phyloP scores from a whole-genome alignment of 2,797 vertebrate species.

The Oreochromis grahami region DNA sequence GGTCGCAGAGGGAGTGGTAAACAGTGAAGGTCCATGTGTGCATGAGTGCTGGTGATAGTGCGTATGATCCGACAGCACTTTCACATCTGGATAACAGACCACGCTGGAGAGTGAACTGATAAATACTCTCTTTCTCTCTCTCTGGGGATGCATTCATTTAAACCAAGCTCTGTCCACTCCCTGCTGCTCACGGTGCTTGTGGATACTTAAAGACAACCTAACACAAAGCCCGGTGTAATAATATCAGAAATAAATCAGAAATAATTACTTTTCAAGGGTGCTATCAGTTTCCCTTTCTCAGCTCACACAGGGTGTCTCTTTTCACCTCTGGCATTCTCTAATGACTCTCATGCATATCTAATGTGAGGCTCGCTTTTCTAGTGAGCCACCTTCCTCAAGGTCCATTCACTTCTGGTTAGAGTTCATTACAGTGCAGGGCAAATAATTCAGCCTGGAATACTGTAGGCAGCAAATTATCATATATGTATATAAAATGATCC shows the following conservation, averaged over 20 bases:
- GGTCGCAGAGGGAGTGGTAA: conserved; percentile 43
- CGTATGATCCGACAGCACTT: background rate
- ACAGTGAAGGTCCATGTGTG: conserved; percentile 39
- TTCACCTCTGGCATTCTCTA: conserved; percentile 27
- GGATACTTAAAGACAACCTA: background rate
- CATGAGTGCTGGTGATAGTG: background rate
- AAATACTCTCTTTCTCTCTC: background rate
- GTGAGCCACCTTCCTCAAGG: conserved; percentile 22
- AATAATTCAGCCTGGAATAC: conserved; percentile 10
- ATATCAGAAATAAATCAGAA: background rate
- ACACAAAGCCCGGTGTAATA: conserved; percentile 5
- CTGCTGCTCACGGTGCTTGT: conserved; percentile 3
- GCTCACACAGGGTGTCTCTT: background rate
- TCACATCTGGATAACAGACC: conserved; percentile 70
- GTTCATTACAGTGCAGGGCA: background rate
- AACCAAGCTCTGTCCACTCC: conserved; percentile 32
- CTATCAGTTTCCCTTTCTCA: background rate
- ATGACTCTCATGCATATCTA: conserved; percentile 56
- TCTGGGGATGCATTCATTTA: conserved; percentile 46
- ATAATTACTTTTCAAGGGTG: background rate
- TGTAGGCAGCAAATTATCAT: conserved; percentile 1
- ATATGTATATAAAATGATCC: background rate
- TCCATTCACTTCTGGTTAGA: conserved; percentile 15
- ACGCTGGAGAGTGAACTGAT: conserved; percentile 32
- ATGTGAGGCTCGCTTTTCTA: conserved; percentile 9